Conservation (phyloP, 2,797 vertebrate species). For the Megalops cyprinoides region DNA sequence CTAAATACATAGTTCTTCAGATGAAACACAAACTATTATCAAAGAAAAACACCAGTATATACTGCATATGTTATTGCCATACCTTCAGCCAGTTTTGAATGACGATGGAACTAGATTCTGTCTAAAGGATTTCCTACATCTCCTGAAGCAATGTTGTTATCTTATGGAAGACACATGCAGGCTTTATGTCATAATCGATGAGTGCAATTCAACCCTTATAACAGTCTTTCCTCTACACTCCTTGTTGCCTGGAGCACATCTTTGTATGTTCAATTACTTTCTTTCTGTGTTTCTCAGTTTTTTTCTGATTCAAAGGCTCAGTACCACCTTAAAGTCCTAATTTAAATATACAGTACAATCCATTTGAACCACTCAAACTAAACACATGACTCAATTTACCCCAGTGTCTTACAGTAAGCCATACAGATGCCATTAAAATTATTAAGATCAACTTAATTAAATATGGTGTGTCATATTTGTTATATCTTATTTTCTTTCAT, state of each 20-base stretch:
- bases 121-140: not conserved
- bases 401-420: not conserved
- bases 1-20: not conserved
- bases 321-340: not conserved
- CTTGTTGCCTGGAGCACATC: not conserved
- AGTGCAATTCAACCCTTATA: not conserved
- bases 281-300: slow-evolving; percentile 3
- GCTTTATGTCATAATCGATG: not conserved
- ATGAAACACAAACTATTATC: not conserved
- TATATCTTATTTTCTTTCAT: not conserved
- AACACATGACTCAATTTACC: not conserved
- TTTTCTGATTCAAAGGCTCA: not conserved
- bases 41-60: not conserved
- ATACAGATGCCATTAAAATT: not conserved
- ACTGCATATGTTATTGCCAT: not conserved
- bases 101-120: too few species aligned
- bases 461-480: not conserved
- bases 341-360: not conserved
- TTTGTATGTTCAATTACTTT: not conserved
- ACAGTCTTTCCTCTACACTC: not conserved
- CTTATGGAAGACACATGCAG: not conserved
- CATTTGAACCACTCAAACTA: not conserved
- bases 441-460: too few species aligned
- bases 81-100: too few species aligned
- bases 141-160: not conserved